Evolutionary conservation across 2,888 invertebrate genomes (phyloP), one percentile per base, ranked within the genome.

Genomic region (Metellina segmentata): DNA sequence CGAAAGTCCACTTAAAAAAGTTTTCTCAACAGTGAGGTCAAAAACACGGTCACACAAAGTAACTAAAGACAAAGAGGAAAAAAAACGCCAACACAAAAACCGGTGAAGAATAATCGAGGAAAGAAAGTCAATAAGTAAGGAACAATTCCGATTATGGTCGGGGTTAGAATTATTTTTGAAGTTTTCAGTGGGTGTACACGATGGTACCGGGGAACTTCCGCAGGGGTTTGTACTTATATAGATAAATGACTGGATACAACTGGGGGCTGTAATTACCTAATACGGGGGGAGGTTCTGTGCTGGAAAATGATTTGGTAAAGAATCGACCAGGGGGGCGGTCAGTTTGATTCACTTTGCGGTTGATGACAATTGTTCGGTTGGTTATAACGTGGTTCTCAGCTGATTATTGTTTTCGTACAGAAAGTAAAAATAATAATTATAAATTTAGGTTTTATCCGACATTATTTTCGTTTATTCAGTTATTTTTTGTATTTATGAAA

Each of bases 41-140:
- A 74, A 91, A 83, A 91, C 78, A 82, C 61, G 91, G 87, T 77
- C 83, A 78, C 20, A 86, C 70, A 53, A 34, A 81, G 85, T 20
- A 74, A 85, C 71, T 48, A 77, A 70, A 52, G 34, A 34, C 72
- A 52, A 34, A n/a, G 78, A 72, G 74, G 34, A 91, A 91, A 82
- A n/a, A 77, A 87, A 78, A 77, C 82, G 74, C 81, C 69, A 87
- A 82, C 81, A 85, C 69, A 75, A n/a, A 81, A 79, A 88, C n/a
- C 53, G n/a, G 11, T 52, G 81, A 78, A 61, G 87, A 79, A 91
- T 91, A 88, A 91, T 91, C 87, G 74, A 77, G 72, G 20, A 90
- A 91, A 86, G 83, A 83, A 88, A 91, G 77, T 83, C 87, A 85
- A 87, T 91, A 91, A 91, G 91, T 91, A 87, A 87, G 87, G 91